These are phyloP conservation scores for Acanthopagrus latus DNA, from an alignment of 2,797 vertebrate species.

Conservation along the genomic window DNA sequence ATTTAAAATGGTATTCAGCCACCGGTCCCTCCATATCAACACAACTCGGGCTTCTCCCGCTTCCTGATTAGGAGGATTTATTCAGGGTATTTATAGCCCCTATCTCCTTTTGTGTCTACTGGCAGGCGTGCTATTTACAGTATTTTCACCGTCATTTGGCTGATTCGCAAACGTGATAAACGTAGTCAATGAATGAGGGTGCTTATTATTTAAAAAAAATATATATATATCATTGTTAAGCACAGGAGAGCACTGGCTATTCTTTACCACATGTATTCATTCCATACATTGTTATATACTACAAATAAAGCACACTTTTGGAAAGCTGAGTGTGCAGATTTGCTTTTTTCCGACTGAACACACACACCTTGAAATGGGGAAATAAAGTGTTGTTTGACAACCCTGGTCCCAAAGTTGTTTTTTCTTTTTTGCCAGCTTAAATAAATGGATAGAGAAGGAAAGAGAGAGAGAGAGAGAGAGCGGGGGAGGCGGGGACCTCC, in stretches of 20 bases:
- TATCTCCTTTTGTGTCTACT: constrained; percentile 65
- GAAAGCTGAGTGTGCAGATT: constrained; percentile 69
- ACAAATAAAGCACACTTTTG: constrained; percentile 48
- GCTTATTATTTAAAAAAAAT: constrained; percentile 49
- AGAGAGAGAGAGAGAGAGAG: not conserved
- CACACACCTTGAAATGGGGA: constrained; percentile 3
- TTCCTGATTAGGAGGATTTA: constrained; percentile 74
- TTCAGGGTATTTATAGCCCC: constrained; percentile 74
- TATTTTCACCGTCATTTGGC: constrained; percentile 63
- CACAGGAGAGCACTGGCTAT: constrained; percentile 2
- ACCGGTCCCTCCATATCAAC: constrained; percentile 68
- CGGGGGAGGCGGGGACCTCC: constrained; percentile 57
- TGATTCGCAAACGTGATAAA: constrained; percentile 63
- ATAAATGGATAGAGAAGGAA: constrained; percentile 66
- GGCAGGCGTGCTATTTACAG: constrained; percentile 70
- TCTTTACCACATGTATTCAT: constrained; percentile 17
- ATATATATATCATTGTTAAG: constrained; percentile 44
- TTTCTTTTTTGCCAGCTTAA: constrained; percentile 56
- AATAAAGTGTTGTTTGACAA: constrained; percentile 61
- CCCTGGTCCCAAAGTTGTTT: constrained; percentile 61
- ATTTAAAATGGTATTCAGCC: constrained; percentile 78
- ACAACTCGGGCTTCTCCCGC: constrained; percentile 61
- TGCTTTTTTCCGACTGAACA: constrained; percentile 17
- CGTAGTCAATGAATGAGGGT: constrained; percentile 34
- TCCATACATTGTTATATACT: constrained; percentile 23